phyloP scores from a whole-genome alignment of 2,888 invertebrate species.

The Pherbina coryleti region DNA sequence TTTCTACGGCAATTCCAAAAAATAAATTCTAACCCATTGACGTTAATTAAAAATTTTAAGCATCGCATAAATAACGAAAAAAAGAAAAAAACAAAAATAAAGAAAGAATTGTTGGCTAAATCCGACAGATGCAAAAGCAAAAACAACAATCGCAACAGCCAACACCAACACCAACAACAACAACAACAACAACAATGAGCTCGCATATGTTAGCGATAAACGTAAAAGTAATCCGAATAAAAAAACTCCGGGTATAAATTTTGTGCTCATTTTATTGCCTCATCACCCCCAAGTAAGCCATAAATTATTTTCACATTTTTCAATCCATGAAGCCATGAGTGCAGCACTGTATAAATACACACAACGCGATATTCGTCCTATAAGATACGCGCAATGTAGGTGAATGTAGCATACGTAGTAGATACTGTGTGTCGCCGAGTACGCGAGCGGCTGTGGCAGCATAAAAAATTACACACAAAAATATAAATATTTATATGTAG shows the following conservation, averaged over 20 bases:
- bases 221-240: constrained; percentile 10
- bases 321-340: neutral
- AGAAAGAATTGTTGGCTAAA: neutral
- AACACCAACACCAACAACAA: neutral
- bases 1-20: neutral
- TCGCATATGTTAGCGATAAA: neutral
- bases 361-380: neutral
- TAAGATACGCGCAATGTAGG: constrained; percentile 8
- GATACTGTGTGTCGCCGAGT: neutral
- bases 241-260: constrained; percentile 16
- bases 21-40: constrained; percentile 20
- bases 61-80: constrained; percentile 9
- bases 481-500: too few species aligned
- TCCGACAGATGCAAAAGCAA: neutral
- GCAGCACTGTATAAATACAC: constrained; percentile 8
- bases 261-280: constrained; percentile 28
- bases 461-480: too few species aligned
- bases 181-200: neutral
- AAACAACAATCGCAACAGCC: neutral
- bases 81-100: too few species aligned
- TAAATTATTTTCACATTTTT: constrained; percentile 33
- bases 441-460: neutral
- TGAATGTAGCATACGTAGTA: neutral
- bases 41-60: constrained; percentile 18
- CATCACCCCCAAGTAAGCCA: constrained; percentile 27